Percentiles rank a stretch among this genome's conserved stretches.
Evolutionary conservation across 1,140 invertebrate genomes (phyloP).

Genomic region (Achatina immaculata): DNA sequence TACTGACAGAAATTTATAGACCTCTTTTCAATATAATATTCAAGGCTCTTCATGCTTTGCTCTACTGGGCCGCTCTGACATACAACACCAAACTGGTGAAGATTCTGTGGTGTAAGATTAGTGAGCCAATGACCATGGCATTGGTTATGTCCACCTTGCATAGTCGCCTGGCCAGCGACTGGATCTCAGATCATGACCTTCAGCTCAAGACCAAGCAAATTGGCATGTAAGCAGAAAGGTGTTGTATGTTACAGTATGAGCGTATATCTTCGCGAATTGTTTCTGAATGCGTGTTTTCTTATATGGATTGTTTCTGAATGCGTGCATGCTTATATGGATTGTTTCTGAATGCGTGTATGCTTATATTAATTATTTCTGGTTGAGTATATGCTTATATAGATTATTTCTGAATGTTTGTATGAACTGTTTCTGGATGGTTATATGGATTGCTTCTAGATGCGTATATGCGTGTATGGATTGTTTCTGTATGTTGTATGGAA

Average conservation of each 20-base stretch:
- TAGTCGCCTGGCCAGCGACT: constrained; percentile 48
- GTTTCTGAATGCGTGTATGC: too few species aligned
- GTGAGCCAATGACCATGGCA: constrained; percentile 72
- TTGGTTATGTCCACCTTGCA: constrained; percentile 53
- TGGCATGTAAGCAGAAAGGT: constrained; percentile 50
- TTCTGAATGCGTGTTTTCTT: too few species aligned
- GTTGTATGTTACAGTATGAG: background rate
- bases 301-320: too few species aligned
- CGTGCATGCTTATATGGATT: too few species aligned
- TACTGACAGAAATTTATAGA: background rate
- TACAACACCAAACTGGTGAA: constrained; percentile 67
- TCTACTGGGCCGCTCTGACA: constrained; percentile 70
- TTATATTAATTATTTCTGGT: too few species aligned
- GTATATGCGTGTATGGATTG: too few species aligned
- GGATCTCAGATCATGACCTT: constrained; percentile 52
- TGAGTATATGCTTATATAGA: too few species aligned
- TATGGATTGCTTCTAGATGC: too few species aligned
- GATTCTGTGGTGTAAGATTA: constrained; percentile 70
- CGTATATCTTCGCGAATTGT: too few species aligned
- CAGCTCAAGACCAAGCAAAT: constrained; percentile 49
- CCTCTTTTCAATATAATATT: background rate
- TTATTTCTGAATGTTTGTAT: too few species aligned
- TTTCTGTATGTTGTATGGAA: too few species aligned
- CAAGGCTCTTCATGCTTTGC: constrained; percentile 65
- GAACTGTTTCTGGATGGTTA: too few species aligned